Base-by-base conservation (phyloP, 2,797 vertebrate species). In the Phrynocephalus vlangalii region DNA sequence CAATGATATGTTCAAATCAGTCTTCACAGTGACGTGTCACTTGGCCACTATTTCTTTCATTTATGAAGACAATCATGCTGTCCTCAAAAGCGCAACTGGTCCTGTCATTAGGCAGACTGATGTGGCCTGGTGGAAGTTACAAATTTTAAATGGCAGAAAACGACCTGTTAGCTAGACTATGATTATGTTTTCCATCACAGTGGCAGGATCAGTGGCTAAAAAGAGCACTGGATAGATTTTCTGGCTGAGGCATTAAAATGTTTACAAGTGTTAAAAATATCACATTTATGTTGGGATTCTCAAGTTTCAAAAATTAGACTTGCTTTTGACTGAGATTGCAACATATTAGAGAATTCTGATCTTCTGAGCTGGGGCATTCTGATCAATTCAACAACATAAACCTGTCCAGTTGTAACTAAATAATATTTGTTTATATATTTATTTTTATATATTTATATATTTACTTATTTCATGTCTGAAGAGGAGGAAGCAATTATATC, bases 101-200 rank as follows among this genome's bases (percentile, higher is more conserved):
- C 16, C 28, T 79, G 66, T 28, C 48, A 50, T 88, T 78, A 50
- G 20, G 67, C 26, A 7, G 4, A 72, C 0, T 48, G 50, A 63
- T 11, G 15, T 63, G 22, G 52, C 30, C 33, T 87, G 66, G 30
- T 30, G 33, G 30, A 13, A 79, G 28, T 30, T 18, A 75, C 75
- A 87, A 79, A 68, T 78, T 52, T 78, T 26, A 79, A 79, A 79
- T 79, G 66, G 18, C 5, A 70, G 60, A 63, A 79, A 83, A 87
- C 22, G 30, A 66, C 56, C 73, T 52, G 33, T 84, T 48, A 63
- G 84, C 18, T 88, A 79, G 44, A 63, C 79, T n/a, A 88, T 52
- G 11, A 22, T 67, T 30, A 73, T 67, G 63, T 88, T 73, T 77
- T 11, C 44, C n/a, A 48, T 52, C 28, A 56, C 7, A 72, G 80